Conservation (phyloP, 2,888 invertebrate genomes). For the Myopa testacea region DNA sequence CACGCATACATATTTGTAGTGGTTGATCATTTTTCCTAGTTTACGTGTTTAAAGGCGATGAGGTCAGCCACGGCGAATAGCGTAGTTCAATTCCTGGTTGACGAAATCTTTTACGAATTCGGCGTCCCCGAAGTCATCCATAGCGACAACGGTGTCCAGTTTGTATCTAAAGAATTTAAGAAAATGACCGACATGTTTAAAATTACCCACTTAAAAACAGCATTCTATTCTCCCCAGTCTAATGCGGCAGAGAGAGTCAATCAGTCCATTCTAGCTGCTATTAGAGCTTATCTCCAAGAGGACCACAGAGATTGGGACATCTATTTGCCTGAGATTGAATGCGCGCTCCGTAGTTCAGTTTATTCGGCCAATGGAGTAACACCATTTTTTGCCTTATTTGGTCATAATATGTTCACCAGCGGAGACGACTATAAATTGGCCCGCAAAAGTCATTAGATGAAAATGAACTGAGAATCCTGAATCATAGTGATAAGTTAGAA, state of each 20-base stretch:
- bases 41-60: slow-evolving; percentile 41
- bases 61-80: slow-evolving; percentile 28
- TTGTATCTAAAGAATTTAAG: slow-evolving; percentile 44
- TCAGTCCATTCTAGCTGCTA: slow-evolving; percentile 53
- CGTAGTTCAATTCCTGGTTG: slow-evolving; percentile 39
- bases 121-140: slow-evolving; percentile 50
- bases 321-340: slow-evolving; percentile 41
- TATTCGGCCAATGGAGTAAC: slow-evolving; percentile 40
- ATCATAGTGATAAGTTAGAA: background rate
- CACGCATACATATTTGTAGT: slow-evolving; percentile 41
- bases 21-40: slow-evolving; percentile 46
- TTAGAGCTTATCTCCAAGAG: slow-evolving; percentile 44
- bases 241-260: slow-evolving; percentile 60
- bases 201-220: slow-evolving; percentile 47
- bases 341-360: slow-evolving; percentile 39
- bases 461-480: background rate
- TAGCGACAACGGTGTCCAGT: slow-evolving; percentile 54
- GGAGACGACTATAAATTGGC: slow-evolving; percentile 33
- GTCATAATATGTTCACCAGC: slow-evolving; percentile 23
- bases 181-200: slow-evolving; percentile 42
- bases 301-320: slow-evolving; percentile 46
- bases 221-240: slow-evolving; percentile 56
- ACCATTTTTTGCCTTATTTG: slow-evolving; percentile 39
- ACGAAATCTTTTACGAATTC: slow-evolving; percentile 50
- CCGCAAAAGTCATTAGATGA: slow-evolving; percentile 28